Evolutionary conservation across 2,113 vertebrate species (phyloP).

Genomic region (Aplodontia rufa): DNA sequence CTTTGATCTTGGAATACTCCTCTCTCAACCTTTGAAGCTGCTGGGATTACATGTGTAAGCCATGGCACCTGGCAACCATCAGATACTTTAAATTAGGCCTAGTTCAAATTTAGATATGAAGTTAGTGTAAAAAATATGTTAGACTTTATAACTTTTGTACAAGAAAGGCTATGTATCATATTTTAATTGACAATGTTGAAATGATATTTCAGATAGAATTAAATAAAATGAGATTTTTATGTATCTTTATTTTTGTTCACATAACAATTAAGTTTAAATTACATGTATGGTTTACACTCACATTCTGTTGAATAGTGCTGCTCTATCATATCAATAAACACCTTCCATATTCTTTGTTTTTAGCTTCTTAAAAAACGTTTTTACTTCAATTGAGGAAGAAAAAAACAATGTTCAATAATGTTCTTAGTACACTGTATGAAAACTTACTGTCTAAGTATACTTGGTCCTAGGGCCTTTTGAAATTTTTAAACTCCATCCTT

Average conservation of each 20-base stretch:
- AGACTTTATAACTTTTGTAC: neutral
- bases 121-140: neutral
- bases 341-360: neutral
- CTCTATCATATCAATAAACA: neutral
- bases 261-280: neutral
- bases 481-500: neutral
- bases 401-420: neutral
- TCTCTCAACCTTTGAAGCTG: too few relatives aligned
- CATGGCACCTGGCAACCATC: too few relatives aligned
- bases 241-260: neutral
- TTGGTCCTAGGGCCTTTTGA: neutral
- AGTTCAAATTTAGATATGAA: neutral
- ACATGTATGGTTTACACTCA: neutral
- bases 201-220: neutral
- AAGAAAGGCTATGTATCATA: neutral
- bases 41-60: too few relatives aligned
- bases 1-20: too few relatives aligned
- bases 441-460: neutral
- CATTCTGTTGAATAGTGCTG: neutral
- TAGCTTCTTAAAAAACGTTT: neutral
- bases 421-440: neutral
- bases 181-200: neutral
- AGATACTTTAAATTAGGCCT: neutral
- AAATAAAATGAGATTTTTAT: neutral
- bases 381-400: neutral